Evolutionary conservation across 2,797 vertebrate species (phyloP), one percentile per base, ranked within the genome.

Genomic region (Thaleichthys pacificus): DNA sequence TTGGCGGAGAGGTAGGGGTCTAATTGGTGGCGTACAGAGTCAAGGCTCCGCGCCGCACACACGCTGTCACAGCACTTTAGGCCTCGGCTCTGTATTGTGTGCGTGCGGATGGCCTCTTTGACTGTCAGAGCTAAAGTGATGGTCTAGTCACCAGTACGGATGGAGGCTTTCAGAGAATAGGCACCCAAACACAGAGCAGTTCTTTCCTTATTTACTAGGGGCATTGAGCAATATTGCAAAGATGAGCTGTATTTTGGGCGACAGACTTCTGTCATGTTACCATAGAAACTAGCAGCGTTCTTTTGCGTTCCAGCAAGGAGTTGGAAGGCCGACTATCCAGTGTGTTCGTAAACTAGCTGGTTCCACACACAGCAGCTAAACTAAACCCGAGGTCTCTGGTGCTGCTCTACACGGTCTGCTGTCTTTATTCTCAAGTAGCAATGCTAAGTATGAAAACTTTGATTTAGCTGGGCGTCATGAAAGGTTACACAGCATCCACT

Each of bases 81-180:
- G 77, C 15, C 11, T 70, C 68, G 64, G 66, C 49, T 69, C 47
- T 70, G 26, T 51, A 62, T 72, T 82, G 79, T 74, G 57, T 66
- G 66, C 24, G 61, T 8, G 56, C 28, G 49, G 24, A 35, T 24
- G 5, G 21, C n/a, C 42, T 22, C 60, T 54, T 21, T 22, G 21
- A 32, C 66, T 70, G 58, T 60, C 69, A 57, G 61, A n/a, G 32
- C 30, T 75, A 28, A 60, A 57, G 72, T 65, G 58, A 80, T 32
- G 66, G 73, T 66, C 32, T 57, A 7, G n/a, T 30, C 15, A 68
- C 47, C 61, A 58, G 71, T 74, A 81, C 21, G 83, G 77, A 58
- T 78, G 68, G 79, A 14, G 49, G 77, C 71, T 61, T 72, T 38
- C 57, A 73, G 56, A 82, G 72, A 86, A 84, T 67, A 54, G 47